Percentiles rank a stretch among this genome's conserved stretches.
Conservation (phyloP, 2,113 vertebrate genomes). For the Bostrychus sinensis region DNA sequence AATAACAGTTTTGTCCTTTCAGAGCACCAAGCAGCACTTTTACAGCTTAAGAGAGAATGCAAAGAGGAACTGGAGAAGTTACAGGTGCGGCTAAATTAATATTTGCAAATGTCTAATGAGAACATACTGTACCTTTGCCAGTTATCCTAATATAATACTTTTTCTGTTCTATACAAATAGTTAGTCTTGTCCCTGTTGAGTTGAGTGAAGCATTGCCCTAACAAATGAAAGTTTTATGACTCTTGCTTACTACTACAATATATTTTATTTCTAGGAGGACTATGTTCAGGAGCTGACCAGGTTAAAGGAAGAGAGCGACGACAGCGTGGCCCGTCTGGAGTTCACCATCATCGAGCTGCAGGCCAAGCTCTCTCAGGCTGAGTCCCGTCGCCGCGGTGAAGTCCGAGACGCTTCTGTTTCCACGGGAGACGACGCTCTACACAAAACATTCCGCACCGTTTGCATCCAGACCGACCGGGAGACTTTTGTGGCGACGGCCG, state of each 20-base stretch:
- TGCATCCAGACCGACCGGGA: constrained; percentile 92
- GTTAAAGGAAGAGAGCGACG: constrained; percentile 84
- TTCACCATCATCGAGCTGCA: constrained; percentile 78
- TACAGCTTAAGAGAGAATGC: constrained; percentile 94
- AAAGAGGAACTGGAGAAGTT: constrained; percentile 91
- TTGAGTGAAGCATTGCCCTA: too few species aligned
- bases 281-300: constrained; percentile 84
- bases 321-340: constrained; percentile 79
- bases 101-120: too few species aligned
- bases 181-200: too few species aligned
- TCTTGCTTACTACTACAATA: too few species aligned
- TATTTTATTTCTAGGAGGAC: constrained; percentile 77
- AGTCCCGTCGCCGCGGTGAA: constrained; percentile 67
- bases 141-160: too few species aligned
- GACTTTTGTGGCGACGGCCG: constrained; percentile 84
- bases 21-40: constrained; percentile 95
- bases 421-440: constrained; percentile 81
- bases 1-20: constrained; percentile 24
- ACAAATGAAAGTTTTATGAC: too few species aligned
- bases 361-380: constrained; percentile 74
- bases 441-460: constrained; percentile 85
- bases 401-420: constrained; percentile 84
- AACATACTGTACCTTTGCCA: too few species aligned
- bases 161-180: too few species aligned
- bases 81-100: constrained; percentile 79